These are phyloP conservation scores for Luffia ferchaultella DNA, from an alignment of 2,888 invertebrate genomes.

Conservation along the genomic window DNA sequence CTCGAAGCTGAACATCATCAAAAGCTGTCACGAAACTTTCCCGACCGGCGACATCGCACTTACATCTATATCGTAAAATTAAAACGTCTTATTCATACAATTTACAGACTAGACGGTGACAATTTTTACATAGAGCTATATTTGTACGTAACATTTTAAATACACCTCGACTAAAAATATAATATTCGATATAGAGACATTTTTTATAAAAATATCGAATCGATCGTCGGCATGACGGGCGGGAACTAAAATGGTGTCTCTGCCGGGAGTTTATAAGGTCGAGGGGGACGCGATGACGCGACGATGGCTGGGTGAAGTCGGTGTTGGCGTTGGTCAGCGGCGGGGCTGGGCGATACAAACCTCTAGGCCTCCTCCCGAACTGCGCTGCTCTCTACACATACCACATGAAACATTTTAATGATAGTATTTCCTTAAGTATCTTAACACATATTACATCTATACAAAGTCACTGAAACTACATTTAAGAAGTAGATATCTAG, in stretches of 20 bases:
- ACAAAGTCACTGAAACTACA: too few relatives aligned
- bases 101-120: neutral
- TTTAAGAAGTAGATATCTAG: too few relatives aligned
- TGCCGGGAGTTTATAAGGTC: too few relatives aligned
- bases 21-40: neutral
- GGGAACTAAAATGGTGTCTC: neutral
- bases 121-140: neutral
- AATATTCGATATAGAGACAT: neutral
- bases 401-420: neutral
- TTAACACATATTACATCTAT: neutral
- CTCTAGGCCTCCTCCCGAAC: neutral
- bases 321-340: too few relatives aligned
- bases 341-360: neutral
- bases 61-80: neutral
- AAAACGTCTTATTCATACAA: too few relatives aligned
- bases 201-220: neutral
- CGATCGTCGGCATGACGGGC: too few relatives aligned
- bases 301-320: neutral
- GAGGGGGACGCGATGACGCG: too few relatives aligned
- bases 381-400: neutral
- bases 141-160: neutral
- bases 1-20: neutral
- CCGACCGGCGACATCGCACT: neutral
- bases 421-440: neutral
- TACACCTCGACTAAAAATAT: neutral